A percentile compares a stretch with the other conserved stretches of the same genome.
Conservation (phyloP, 2,113 vertebrate species). For the Burhinus bistriatus region DNA sequence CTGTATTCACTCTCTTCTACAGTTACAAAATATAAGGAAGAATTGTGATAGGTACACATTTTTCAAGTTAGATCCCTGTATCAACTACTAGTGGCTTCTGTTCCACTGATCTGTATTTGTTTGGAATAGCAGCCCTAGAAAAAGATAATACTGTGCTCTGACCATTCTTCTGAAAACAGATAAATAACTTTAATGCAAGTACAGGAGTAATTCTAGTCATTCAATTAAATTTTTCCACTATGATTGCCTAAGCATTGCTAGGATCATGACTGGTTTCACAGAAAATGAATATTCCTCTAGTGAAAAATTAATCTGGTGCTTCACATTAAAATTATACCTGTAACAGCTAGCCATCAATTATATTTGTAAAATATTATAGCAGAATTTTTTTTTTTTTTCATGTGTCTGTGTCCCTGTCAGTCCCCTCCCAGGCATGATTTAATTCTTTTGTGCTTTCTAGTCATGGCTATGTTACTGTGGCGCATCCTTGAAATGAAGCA, state of each 20-base stretch:
- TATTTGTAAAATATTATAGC: neutral
- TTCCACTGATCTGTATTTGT: neutral
- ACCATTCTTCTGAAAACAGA: neutral
- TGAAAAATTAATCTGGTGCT: neutral
- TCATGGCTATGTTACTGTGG: neutral
- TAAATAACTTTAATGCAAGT: neutral
- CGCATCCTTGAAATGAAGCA: neutral
- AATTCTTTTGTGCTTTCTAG: neutral
- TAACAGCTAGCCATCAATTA: neutral
- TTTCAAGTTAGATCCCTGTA: neutral
- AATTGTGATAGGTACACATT: neutral
- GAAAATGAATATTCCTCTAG: neutral
- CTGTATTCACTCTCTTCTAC: neutral
- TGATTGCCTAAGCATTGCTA: neutral
- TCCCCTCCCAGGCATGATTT: neutral
- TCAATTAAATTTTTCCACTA: neutral
- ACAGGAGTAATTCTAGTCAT: neutral
- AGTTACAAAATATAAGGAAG: neutral
- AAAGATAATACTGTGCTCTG: neutral
- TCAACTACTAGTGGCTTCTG: neutral
- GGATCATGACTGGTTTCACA: neutral
- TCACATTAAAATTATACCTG: neutral
- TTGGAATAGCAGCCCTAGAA: neutral
- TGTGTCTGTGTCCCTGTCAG: accelerated
- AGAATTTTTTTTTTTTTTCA: neutral